Evolutionary conservation across 1,140 invertebrate species (phyloP).

Genomic region (Lordiphosa stackelbergi): DNA sequence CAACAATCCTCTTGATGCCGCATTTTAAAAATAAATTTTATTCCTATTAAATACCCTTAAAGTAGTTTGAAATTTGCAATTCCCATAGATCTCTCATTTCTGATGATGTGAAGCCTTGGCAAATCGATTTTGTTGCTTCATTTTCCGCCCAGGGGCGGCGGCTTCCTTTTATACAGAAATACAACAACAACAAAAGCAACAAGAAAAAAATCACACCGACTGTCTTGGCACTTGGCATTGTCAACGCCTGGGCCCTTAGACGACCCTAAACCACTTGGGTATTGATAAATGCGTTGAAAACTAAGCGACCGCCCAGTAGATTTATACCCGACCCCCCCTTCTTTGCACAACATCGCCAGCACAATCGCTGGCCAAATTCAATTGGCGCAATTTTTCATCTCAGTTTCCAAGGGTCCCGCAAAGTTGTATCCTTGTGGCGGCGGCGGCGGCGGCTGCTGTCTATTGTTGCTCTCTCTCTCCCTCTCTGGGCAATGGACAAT

Average conservation of each 20-base stretch:
- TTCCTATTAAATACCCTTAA: background rate
- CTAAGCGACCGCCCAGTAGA: conserved; percentile 72
- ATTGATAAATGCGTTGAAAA: conserved; percentile 75
- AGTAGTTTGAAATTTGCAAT: conserved; percentile 7
- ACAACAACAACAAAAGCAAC: background rate
- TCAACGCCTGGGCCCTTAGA: conserved; percentile 45
- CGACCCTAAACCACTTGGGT: conserved; percentile 54
- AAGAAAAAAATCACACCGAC: conserved; percentile 9
- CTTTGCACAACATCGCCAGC: conserved; percentile 23
- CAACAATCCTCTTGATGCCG: no score
- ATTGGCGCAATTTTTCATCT: conserved; percentile 73
- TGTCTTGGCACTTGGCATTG: conserved; percentile 50
- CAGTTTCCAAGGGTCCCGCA: conserved; percentile 60
- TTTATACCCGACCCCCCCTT: conserved; percentile 34
- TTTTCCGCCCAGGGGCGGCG: conserved; percentile 37
- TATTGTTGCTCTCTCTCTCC: conserved; percentile 53
- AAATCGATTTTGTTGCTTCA: conserved; percentile 45
- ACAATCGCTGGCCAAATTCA: conserved; percentile 72
- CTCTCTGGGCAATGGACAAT: conserved; percentile 17
- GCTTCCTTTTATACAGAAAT: conserved; percentile 16
- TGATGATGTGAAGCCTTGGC: conserved; percentile 31
- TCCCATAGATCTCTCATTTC: conserved; percentile 4
- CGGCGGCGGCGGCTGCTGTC: conserved; percentile 36
- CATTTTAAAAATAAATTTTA: no score
- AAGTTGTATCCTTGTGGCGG: conserved; percentile 29